Conservation (phyloP, 1,140 invertebrate species). For the Diprion similis region DNA sequence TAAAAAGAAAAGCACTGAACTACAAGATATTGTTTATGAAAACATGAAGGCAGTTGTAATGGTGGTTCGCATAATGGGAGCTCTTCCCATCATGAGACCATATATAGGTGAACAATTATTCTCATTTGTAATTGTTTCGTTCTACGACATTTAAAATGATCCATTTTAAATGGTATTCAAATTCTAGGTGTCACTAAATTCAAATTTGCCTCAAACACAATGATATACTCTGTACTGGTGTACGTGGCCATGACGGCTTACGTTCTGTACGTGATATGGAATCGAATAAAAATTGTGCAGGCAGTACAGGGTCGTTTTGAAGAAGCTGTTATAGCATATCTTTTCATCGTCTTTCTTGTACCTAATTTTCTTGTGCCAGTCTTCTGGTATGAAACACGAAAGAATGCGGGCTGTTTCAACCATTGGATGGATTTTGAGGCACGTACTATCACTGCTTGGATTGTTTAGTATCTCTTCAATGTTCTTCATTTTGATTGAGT, state of each 20-base stretch:
- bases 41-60: constrained; percentile 66
- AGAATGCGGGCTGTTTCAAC: constrained; percentile 66
- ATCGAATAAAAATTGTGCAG: constrained; percentile 21
- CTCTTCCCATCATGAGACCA: constrained; percentile 63
- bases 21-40: constrained; percentile 64
- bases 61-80: constrained; percentile 65
- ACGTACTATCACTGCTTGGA: constrained; percentile 24
- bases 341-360: constrained; percentile 71
- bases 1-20: background rate
- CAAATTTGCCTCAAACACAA: constrained; percentile 57
- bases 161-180: background rate
- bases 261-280: constrained; percentile 30
- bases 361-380: constrained; percentile 68
- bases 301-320: constrained; percentile 70
- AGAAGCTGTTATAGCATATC: constrained; percentile 73
- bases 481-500: background rate
- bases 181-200: constrained; percentile 58
- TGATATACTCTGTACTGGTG: constrained; percentile 65
- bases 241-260: constrained; percentile 56
- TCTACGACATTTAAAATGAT: background rate
- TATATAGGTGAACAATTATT: constrained; percentile 14
- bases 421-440: constrained; percentile 70
- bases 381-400: constrained; percentile 68
- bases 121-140: background rate
- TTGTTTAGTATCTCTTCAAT: too few species aligned